Evolutionary conservation across 2,113 vertebrate species (phyloP).

Genomic region (Melanocharis versteri): DNA sequence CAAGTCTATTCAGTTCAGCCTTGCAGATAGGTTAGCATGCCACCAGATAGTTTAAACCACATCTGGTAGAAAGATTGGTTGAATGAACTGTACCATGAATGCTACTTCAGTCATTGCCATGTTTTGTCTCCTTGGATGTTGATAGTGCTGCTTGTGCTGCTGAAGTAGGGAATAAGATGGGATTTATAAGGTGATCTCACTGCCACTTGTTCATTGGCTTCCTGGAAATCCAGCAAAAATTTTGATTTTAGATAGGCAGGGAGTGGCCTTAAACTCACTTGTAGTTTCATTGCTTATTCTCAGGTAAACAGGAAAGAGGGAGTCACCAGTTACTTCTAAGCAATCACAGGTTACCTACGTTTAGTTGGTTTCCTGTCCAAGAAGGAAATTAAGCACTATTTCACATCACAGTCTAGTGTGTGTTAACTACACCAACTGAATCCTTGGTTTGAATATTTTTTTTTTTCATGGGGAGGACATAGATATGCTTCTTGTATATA

Average conservation of each 20-base stretch:
- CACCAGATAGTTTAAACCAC: not conserved
- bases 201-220: not conserved
- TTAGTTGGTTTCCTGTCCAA: not conserved
- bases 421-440: not conserved
- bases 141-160: not conserved
- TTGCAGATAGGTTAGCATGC: not conserved
- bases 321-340: not conserved
- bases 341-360: not conserved
- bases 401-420: not conserved
- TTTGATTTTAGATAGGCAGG: not conserved
- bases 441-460: not conserved
- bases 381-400: not conserved
- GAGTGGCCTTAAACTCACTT: not conserved
- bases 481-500: not conserved
- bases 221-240: not conserved
- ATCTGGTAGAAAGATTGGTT: not conserved
- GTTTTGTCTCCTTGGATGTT: not conserved
- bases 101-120: not conserved
- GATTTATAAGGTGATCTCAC: not conserved
- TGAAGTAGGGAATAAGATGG: not conserved
- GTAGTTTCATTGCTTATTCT: not conserved
- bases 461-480: not conserved
- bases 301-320: not conserved
- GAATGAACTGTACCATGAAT: not conserved
- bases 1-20: not conserved